Conservation (phyloP, 2,888 invertebrate genomes). For the Muscina levida region DNA sequence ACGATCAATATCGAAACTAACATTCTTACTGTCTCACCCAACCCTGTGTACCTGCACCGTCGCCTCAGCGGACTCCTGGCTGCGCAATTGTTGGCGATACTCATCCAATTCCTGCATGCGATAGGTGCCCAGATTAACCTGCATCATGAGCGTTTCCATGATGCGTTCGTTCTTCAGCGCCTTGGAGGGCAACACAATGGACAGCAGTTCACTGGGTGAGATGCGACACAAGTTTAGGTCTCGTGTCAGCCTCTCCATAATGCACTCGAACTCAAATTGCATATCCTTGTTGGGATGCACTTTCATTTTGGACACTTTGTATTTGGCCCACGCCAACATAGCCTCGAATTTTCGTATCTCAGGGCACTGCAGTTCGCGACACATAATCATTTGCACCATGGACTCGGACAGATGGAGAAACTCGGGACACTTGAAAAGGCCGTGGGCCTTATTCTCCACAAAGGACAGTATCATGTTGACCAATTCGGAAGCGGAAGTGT, state of each 20-base stretch:
- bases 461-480: constrained; percentile 96
- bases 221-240: constrained; percentile 94
- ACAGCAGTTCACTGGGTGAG: constrained; percentile 94
- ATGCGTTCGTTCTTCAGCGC: constrained; percentile 95
- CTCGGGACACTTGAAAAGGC: constrained; percentile 90
- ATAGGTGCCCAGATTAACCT: constrained; percentile 96
- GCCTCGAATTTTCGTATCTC: constrained; percentile 96
- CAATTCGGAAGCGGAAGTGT: constrained; percentile 94
- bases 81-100: constrained; percentile 91
- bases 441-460: constrained; percentile 92
- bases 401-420: constrained; percentile 94
- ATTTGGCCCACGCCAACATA: constrained; percentile 93
- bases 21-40: constrained; percentile 80
- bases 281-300: constrained; percentile 90
- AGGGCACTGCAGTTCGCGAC: constrained; percentile 92
- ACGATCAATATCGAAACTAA: constrained; percentile 79
- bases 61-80: constrained; percentile 93
- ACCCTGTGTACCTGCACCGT: constrained; percentile 80
- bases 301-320: constrained; percentile 86
- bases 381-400: constrained; percentile 97
- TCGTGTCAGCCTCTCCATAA: constrained; percentile 93
- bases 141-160: constrained; percentile 94
- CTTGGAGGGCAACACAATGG: constrained; percentile 95
- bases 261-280: constrained; percentile 93
- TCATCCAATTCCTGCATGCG: constrained; percentile 94